Evolutionary conservation across 2,888 invertebrate genomes (phyloP).

Genomic region (Eurytoma adleriae): DNA sequence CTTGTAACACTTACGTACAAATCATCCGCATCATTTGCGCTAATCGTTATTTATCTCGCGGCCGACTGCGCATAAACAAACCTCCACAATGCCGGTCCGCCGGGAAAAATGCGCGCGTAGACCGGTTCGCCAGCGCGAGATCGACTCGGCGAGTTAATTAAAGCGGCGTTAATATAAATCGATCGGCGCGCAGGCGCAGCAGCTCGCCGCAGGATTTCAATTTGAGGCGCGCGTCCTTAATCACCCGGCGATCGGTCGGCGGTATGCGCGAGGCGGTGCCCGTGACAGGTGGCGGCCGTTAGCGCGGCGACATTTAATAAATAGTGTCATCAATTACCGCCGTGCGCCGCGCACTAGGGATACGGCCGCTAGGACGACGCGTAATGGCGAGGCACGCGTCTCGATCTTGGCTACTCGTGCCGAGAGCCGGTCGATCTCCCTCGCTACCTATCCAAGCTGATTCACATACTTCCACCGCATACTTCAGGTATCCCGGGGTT

Average conservation of each 20-base stretch:
- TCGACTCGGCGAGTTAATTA: constrained; percentile 68
- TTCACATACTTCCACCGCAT: constrained; percentile 9
- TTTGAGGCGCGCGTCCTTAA: constrained; percentile 64
- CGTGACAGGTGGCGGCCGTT: constrained; percentile 61
- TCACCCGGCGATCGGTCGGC: constrained; percentile 57
- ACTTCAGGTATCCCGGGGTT: background rate
- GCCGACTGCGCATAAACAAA: constrained; percentile 23
- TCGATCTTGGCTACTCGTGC: constrained; percentile 24
- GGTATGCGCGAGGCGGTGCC: constrained; percentile 35
- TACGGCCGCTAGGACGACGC: background rate
- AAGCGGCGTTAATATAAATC: constrained; percentile 68
- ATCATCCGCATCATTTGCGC: constrained; percentile 34
- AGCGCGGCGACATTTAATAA: constrained; percentile 70
- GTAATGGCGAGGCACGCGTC: constrained; percentile 46
- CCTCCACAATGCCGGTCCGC: constrained; percentile 10
- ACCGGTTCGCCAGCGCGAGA: constrained; percentile 68
- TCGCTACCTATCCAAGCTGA: constrained; percentile 34
- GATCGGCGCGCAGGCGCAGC: constrained; percentile 54
- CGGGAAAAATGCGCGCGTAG: background rate
- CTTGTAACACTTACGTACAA: constrained; percentile 42
- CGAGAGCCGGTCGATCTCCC: constrained; percentile 37
- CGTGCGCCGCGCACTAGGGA: background rate
- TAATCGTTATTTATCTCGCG: constrained; percentile 36
- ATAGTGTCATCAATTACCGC: constrained; percentile 66
- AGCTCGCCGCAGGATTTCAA: constrained; percentile 66